Conservation (phyloP, 2,113 vertebrate species). For the Ciconia maguari region DNA sequence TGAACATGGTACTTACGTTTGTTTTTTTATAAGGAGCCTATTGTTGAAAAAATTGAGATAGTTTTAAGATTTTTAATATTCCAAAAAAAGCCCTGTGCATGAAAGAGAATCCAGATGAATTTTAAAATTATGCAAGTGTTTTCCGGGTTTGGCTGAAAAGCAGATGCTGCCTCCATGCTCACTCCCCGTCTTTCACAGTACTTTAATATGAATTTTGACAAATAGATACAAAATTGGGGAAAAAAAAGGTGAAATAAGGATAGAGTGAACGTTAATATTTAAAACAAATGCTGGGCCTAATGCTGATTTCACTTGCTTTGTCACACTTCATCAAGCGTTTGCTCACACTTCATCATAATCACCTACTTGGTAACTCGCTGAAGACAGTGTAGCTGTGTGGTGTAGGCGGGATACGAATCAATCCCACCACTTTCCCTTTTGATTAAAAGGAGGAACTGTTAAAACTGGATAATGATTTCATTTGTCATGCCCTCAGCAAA, state of each 20-base stretch:
- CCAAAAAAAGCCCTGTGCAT: not conserved
- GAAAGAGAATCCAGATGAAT: slow-evolving; percentile 29
- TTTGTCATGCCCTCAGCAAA: slow-evolving; percentile 17
- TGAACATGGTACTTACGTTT: not conserved
- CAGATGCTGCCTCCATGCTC: not conserved
- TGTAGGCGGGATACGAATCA: not conserved
- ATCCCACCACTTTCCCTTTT: not conserved
- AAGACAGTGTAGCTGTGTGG: not conserved
- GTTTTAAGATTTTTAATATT: not conserved
- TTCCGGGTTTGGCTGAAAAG: slow-evolving; percentile 8
- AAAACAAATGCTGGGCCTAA: not conserved
- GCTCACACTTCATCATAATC: not conserved
- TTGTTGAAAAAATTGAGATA: not conserved
- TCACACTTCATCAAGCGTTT: not conserved
- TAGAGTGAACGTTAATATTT: not conserved
- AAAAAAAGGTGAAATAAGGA: not conserved
- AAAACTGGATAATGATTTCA: not conserved
- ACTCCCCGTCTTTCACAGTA: not conserved
- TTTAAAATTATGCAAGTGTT: slow-evolving; percentile 13
- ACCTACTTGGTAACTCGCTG: not conserved
- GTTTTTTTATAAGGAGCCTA: not conserved
- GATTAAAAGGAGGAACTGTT: slow-evolving; percentile 1
- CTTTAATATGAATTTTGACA: not conserved
- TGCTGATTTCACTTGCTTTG: not conserved
- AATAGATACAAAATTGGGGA: not conserved